These are phyloP conservation scores for Sebastolobus alascanus DNA, from an alignment of 2,797 vertebrate genomes.

Conservation along the genomic window DNA sequence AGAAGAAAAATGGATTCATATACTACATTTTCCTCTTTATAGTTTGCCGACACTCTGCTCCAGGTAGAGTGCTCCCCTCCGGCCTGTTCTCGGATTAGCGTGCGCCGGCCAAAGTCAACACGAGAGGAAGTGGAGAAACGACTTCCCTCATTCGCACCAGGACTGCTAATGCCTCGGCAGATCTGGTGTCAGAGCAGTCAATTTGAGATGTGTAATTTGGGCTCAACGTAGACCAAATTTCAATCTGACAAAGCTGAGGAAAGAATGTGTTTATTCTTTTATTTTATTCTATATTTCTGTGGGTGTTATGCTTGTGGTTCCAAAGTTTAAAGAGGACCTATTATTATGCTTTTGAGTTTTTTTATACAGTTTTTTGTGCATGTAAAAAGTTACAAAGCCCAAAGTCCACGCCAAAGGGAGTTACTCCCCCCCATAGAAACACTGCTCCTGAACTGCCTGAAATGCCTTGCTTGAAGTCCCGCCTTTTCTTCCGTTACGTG, in stretches of 20 bases:
- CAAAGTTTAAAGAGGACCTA: too few relatives aligned
- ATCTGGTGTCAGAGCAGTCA: conserved; percentile 66
- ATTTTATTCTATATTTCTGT: neutral
- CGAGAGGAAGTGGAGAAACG: conserved; percentile 67
- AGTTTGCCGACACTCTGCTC: conserved; percentile 55
- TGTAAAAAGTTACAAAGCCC: too few relatives aligned
- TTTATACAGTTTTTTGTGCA: too few relatives aligned
- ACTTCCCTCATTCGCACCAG: conserved; percentile 75
- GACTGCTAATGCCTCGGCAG: conserved; percentile 69
- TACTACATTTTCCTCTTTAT: conserved; percentile 35
- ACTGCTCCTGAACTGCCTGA: too few relatives aligned
- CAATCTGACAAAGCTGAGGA: conserved; percentile 23
- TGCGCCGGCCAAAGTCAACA: conserved; percentile 81
- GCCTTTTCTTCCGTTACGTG: too few relatives aligned
- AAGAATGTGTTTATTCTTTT: conserved; percentile 7
- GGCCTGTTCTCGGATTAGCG: conserved; percentile 68
- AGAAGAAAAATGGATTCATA: conserved; percentile 39
- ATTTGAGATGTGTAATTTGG: conserved; percentile 56
- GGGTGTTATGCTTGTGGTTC: neutral
- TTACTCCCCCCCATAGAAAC: too few relatives aligned
- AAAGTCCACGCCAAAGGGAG: too few relatives aligned
- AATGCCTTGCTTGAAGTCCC: too few relatives aligned
- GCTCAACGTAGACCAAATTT: conserved; percentile 8
- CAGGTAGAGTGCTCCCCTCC: conserved; percentile 76
- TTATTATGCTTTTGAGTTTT: too few relatives aligned